Evolutionary conservation across 2,797 vertebrate genomes (phyloP).

Genomic region (Epinephelus coioides): DNA sequence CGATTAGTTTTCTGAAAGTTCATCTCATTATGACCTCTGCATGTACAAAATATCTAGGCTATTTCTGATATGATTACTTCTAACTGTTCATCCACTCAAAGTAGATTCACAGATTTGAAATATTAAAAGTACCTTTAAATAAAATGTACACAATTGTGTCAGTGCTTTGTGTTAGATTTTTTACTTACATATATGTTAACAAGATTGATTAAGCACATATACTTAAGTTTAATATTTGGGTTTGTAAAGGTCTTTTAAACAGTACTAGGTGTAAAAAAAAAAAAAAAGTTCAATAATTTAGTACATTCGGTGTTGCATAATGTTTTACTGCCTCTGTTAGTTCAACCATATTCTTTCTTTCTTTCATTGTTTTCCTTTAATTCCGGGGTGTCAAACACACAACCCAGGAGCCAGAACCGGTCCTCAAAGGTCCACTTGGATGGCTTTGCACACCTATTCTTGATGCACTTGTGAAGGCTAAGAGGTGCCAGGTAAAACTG

Average conservation of each 20-base stretch:
- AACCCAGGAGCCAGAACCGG: no score
- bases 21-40: neutral
- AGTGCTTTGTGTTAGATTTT: neutral
- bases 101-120: constrained; percentile 5
- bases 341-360: neutral
- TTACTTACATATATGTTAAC: neutral
- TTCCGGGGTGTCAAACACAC: no score
- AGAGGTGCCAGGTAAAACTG: no score
- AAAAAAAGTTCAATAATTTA: neutral
- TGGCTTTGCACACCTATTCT: no score
- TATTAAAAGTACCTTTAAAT: neutral
- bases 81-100: neutral
- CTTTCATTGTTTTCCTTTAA: neutral
- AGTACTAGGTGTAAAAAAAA: neutral
- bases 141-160: neutral
- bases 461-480: no score
- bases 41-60: neutral
- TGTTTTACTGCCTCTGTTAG: neutral
- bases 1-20: neutral
- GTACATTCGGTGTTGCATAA: neutral
- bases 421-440: no score
- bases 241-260: neutral
- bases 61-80: neutral
- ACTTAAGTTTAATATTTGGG: neutral
- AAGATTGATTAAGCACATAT: neutral